Evolutionary conservation across 2,888 invertebrate genomes (phyloP).

Genomic region (Lydus trimaculatus): DNA sequence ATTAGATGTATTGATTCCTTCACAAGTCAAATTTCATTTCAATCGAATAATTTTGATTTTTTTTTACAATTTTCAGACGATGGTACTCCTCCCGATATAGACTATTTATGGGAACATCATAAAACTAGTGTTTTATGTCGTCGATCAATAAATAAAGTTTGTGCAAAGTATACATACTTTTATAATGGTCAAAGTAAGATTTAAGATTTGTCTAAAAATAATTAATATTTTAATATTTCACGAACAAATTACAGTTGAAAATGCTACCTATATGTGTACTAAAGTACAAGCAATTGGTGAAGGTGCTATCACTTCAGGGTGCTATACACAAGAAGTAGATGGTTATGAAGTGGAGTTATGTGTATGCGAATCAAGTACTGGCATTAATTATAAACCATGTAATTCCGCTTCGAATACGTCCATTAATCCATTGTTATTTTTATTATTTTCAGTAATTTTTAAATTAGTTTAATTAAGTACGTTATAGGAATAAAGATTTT

Average conservation of each 20-base stretch:
- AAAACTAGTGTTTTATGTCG: conserved; percentile 65
- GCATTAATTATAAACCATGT: conserved; percentile 58
- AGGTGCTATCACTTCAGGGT: conserved; percentile 65
- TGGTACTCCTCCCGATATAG: conserved; percentile 68
- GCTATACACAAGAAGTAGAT: conserved; percentile 63
- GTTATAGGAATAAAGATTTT: not conserved
- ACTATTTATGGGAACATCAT: conserved; percentile 68
- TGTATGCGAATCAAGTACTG: conserved; percentile 61
- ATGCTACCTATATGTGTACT: conserved; percentile 75
- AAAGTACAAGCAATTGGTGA: conserved; percentile 65
- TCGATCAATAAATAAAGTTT: conserved; percentile 67
- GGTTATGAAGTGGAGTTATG: conserved; percentile 64
- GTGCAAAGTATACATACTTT: conserved; percentile 70
- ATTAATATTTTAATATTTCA: conserved; percentile 10
- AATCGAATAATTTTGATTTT: not conserved
- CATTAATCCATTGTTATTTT: conserved; percentile 14
- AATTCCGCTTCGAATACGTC: conserved; percentile 47
- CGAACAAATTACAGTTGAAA: conserved; percentile 68
- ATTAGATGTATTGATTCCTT: too few species aligned
- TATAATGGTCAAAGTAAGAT: conserved; percentile 68
- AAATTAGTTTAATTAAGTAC: not conserved
- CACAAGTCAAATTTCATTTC: too few species aligned
- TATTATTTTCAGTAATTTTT: not conserved
- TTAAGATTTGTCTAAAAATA: not conserved
- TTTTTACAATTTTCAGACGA: conserved; percentile 62